These are phyloP conservation scores for Zhengitettix transpicula DNA, from an alignment of 2,888 invertebrate genomes.

Conservation along the genomic window DNA sequence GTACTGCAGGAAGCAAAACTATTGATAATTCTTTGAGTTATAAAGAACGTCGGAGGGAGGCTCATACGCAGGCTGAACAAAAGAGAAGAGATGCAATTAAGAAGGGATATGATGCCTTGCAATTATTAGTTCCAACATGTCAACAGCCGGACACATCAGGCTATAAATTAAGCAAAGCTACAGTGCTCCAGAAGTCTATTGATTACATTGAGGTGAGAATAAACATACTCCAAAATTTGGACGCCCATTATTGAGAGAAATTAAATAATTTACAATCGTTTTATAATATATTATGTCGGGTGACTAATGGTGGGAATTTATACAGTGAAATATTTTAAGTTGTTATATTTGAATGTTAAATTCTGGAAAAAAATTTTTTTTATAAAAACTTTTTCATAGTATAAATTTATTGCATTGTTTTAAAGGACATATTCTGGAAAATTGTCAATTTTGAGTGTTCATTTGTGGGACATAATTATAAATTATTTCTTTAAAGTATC, in stretches of 20 bases:
- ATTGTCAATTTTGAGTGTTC: no score
- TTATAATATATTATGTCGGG: no score
- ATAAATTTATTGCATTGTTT: not conserved
- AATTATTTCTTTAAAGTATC: no score
- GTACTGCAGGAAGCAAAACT: slow-evolving; percentile 34
- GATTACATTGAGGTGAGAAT: slow-evolving; percentile 50
- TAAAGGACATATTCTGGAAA: not conserved
- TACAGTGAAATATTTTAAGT: no score
- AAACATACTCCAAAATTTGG: not conserved
- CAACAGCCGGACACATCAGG: slow-evolving; percentile 82
- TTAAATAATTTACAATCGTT: not conserved
- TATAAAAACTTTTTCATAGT: not conserved
- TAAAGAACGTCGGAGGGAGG: slow-evolving; percentile 84
- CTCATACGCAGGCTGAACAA: slow-evolving; percentile 93
- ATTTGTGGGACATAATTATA: no score
- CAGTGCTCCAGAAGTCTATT: slow-evolving; percentile 84
- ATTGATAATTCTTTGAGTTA: slow-evolving; percentile 57
- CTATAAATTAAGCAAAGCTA: slow-evolving; percentile 91
- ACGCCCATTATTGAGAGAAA: not conserved
- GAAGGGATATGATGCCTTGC: slow-evolving; percentile 87
- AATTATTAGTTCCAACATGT: slow-evolving; percentile 84
- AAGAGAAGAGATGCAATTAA: slow-evolving; percentile 93
- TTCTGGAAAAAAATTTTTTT: no score
- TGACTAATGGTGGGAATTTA: no score
- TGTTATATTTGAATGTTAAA: not conserved